phyloP scores from a whole-genome alignment of 2,888 invertebrate genomes.

The Andrena hattorfiana region DNA sequence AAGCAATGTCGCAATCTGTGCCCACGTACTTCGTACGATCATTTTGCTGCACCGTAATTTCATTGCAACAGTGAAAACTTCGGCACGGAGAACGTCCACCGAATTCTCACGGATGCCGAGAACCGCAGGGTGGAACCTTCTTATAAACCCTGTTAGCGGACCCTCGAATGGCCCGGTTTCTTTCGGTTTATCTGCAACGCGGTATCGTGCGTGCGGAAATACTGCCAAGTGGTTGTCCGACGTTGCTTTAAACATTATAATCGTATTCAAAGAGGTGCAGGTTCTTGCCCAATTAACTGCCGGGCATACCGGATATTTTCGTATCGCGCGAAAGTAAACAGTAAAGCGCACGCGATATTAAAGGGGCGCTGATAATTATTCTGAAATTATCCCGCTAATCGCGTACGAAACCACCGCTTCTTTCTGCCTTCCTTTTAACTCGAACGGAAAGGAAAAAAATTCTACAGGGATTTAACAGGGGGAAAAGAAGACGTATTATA shows the following conservation, averaged over 20 bases:
- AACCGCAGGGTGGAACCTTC: constrained; percentile 16
- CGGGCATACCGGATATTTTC: constrained; percentile 44
- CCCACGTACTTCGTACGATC: neutral
- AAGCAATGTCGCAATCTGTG: neutral
- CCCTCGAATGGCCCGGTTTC: constrained; percentile 74
- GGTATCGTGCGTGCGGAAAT: constrained; percentile 78
- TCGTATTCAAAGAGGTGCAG: constrained; percentile 68
- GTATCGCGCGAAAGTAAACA: constrained; percentile 45
- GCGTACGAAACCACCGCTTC: neutral
- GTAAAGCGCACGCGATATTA: constrained; percentile 34
- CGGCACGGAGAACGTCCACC: neutral
- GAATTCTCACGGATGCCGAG: neutral
- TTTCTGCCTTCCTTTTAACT: neutral
- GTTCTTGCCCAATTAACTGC: constrained; percentile 65
- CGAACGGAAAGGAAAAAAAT: neutral
- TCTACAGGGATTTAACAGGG: neutral
- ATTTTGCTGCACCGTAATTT: constrained; percentile 13
- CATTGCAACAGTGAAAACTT: neutral
- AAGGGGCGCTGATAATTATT: constrained; percentile 32
- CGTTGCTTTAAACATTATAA: constrained; percentile 70
- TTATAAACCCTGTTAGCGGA: constrained; percentile 73
- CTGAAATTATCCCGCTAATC: constrained; percentile 9
- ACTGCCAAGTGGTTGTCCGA: constrained; percentile 64
- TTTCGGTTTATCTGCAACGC: constrained; percentile 71
- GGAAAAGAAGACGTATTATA: constrained; percentile 23